These are phyloP conservation scores for Uromys caudimaculatus DNA, from an alignment of 2,797 vertebrate genomes.

Conservation along the genomic window DNA sequence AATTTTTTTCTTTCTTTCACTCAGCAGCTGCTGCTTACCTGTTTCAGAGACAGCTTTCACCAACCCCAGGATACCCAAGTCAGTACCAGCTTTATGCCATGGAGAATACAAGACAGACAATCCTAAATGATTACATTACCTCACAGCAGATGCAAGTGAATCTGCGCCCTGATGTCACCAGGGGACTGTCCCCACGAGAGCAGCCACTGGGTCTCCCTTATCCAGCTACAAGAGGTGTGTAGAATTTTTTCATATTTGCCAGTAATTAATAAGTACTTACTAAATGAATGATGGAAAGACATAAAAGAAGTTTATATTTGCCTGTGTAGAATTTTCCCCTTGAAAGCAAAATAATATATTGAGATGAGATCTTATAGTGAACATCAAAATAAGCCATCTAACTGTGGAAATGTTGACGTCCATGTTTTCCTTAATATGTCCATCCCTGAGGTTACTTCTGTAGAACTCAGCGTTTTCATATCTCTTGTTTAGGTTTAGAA, in stretches of 20 bases:
- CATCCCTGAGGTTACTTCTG: neutral
- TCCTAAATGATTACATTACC: slow-evolving; percentile 99
- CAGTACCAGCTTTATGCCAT: slow-evolving; percentile 99
- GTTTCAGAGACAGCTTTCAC: slow-evolving; percentile 97
- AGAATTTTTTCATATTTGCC: neutral
- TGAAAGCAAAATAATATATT: neutral
- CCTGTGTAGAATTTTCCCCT: neutral
- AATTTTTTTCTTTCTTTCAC: neutral
- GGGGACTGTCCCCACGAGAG: slow-evolving; percentile 96
- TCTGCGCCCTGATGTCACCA: slow-evolving; percentile 93
- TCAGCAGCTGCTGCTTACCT: slow-evolving; percentile 93
- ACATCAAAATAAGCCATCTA: neutral
- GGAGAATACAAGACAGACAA: slow-evolving; percentile 99
- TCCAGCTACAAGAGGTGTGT: slow-evolving; percentile 92
- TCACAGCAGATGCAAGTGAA: slow-evolving; percentile 99
- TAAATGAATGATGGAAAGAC: neutral
- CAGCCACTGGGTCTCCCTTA: slow-evolving; percentile 94
- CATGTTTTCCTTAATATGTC: neutral
- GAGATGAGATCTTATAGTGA: neutral
- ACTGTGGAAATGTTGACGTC: neutral
- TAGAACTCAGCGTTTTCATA: neutral
- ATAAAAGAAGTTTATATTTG: neutral
- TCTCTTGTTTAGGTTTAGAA: slow-evolving; percentile 6
- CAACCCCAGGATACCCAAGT: slow-evolving; percentile 95
- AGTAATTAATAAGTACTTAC: neutral